These are phyloP conservation scores for Atherix ibis DNA, from an alignment of 2,888 invertebrate genomes.

Conservation along the genomic window DNA sequence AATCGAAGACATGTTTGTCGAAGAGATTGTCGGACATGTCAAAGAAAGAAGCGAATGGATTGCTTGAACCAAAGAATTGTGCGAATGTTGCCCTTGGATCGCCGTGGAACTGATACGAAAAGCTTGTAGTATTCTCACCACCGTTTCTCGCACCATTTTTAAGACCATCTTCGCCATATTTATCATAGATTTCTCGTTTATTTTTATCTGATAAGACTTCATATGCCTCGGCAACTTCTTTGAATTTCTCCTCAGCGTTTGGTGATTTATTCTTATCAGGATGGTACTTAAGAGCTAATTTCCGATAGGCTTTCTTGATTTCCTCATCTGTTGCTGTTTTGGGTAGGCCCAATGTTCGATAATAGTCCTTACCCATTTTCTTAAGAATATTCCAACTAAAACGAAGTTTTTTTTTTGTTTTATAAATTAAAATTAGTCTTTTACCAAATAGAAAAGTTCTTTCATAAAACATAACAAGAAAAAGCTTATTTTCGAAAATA, in stretches of 20 bases:
- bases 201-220: conserved; percentile 93
- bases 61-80: conserved; percentile 92
- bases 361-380: conserved; percentile 94
- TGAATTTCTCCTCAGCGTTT: conserved; percentile 92
- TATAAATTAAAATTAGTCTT: not conserved
- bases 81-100: conserved; percentile 95
- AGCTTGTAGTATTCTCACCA: conserved; percentile 42
- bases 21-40: conserved; percentile 48
- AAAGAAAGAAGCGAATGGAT: conserved; percentile 87
- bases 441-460: too few species aligned
- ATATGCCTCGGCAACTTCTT: conserved; percentile 95
- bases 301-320: conserved; percentile 92
- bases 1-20: conserved; percentile 49
- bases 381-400: too few species aligned
- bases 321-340: conserved; percentile 89
- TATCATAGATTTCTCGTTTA: conserved; percentile 88
- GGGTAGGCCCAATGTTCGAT: conserved; percentile 75
- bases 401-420: not conserved
- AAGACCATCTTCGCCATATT: conserved; percentile 83
- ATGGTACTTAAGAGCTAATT: conserved; percentile 93
- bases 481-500: not conserved
- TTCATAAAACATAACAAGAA: too few species aligned
- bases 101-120: conserved; percentile 82
- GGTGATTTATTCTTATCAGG: conserved; percentile 95
- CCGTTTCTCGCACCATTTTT: conserved; percentile 58